These are phyloP conservation scores for Xylocampa areola DNA, from an alignment of 2,888 invertebrate species.

Conservation along the genomic window DNA sequence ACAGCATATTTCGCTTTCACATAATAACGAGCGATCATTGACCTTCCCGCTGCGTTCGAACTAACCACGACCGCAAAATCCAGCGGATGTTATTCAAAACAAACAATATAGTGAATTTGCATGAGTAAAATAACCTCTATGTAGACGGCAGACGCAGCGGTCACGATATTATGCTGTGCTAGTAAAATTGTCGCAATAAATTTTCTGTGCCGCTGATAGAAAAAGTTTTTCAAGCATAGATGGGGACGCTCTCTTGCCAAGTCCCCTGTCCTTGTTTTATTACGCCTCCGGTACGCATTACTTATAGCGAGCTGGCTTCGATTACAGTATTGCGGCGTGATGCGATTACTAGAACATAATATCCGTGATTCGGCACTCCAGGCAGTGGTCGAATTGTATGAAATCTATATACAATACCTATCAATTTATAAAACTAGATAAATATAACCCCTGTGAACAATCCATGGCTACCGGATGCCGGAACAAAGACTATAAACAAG, in stretches of 20 bases:
- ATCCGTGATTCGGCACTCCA: slow-evolving; percentile 24
- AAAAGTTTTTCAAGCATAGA: slow-evolving; percentile 73
- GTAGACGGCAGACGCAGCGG: slow-evolving; percentile 49
- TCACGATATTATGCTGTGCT: slow-evolving; percentile 62
- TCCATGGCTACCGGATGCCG: slow-evolving; percentile 7
- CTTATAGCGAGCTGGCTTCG: slow-evolving; percentile 60
- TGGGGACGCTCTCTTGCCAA: slow-evolving; percentile 64
- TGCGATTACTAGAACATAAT: slow-evolving; percentile 57
- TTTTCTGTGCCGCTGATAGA: slow-evolving; percentile 75
- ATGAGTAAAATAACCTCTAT: slow-evolving; percentile 62
- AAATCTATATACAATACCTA: slow-evolving; percentile 2
- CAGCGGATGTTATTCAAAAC: slow-evolving; percentile 64
- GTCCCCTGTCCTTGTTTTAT: slow-evolving; percentile 59
- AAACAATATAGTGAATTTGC: slow-evolving; percentile 67
- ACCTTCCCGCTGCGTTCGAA: slow-evolving; percentile 50
- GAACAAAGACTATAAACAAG: slow-evolving; percentile 28
- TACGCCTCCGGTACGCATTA: slow-evolving; percentile 58
- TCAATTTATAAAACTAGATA: slow-evolving; percentile 6
- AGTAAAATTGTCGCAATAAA: slow-evolving; percentile 77
- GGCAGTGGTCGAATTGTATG: slow-evolving; percentile 12
- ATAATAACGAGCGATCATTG: slow-evolving; percentile 48
- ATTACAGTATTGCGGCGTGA: slow-evolving; percentile 54
- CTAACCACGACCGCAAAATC: slow-evolving; percentile 63
- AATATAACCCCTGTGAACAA: slow-evolving; percentile 11
- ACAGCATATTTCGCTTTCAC: slow-evolving; percentile 34